These are phyloP conservation scores for Diploptera punctata DNA, from an alignment of 2,888 invertebrate species.

Conservation along the genomic window DNA sequence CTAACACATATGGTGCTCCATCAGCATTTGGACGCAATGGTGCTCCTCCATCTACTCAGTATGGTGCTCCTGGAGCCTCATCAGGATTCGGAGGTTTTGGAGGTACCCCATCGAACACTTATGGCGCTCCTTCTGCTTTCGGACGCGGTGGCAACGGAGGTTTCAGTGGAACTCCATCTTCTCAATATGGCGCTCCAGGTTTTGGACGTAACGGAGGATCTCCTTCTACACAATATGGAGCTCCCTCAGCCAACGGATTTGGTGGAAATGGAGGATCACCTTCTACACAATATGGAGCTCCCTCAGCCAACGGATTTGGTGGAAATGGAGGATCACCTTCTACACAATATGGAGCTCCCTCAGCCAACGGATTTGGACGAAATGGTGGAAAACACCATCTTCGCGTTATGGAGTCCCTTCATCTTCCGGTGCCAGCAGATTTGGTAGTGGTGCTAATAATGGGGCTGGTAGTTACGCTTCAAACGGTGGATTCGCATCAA, in stretches of 20 bases:
- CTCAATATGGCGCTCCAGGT: slow-evolving; percentile 31
- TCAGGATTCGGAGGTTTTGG: slow-evolving; percentile 35
- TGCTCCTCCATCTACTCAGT: slow-evolving; percentile 43
- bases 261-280: slow-evolving; percentile 18
- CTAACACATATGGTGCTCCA: slow-evolving; percentile 31
- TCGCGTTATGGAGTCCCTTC: slow-evolving; percentile 13
- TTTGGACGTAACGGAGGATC: not conserved
- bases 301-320: slow-evolving; percentile 22
- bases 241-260: slow-evolving; percentile 7
- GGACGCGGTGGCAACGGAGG: not conserved
- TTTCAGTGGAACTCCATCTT: slow-evolving; percentile 5
- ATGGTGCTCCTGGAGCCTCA: slow-evolving; percentile 37
- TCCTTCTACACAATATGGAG: slow-evolving; percentile 29
- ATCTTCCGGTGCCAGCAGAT: not conserved
- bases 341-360: slow-evolving; percentile 35
- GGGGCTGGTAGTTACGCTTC: not conserved
- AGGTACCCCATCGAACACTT: slow-evolving; percentile 19
- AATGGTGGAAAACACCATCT: slow-evolving; percentile 1
- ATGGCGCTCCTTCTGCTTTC: slow-evolving; percentile 32
- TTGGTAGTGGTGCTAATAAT: not conserved
- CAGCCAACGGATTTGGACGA: not conserved
- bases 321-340: not conserved
- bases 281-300: slow-evolving; percentile 35
- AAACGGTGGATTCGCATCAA: not conserved
- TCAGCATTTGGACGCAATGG: not conserved